Evolutionary conservation across 1,140 invertebrate genomes (phyloP).

Genomic region (Alviniconcha marisindica): DNA sequence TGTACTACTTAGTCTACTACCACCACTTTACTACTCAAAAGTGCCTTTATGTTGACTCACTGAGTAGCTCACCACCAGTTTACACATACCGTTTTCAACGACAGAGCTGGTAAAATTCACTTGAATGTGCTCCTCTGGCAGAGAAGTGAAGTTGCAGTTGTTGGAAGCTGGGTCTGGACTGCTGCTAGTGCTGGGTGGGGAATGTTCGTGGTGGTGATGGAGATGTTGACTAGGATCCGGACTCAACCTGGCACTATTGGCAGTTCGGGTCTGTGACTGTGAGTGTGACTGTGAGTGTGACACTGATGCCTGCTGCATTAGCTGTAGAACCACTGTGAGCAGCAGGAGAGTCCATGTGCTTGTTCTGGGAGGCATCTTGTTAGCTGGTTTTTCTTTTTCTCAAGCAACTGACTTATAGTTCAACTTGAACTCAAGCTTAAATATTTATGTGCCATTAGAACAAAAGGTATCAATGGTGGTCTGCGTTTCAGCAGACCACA

Average conservation of each 20-base stretch:
- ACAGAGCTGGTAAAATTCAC: conserved; percentile 69
- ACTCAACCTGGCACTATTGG: background rate
- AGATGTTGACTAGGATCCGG: background rate
- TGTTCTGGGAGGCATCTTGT: background rate
- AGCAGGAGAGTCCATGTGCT: conserved; percentile 33
- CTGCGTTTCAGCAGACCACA: background rate
- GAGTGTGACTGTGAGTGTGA: too few relatives aligned
- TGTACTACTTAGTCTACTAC: background rate
- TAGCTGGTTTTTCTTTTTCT: background rate
- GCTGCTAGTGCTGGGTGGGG: background rate
- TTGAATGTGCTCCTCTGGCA: conserved; percentile 39
- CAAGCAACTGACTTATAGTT: background rate
- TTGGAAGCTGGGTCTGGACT: background rate
- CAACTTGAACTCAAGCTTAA: background rate
- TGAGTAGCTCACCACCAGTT: background rate
- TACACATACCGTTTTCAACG: conserved; percentile 72
- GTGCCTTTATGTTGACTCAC: background rate
- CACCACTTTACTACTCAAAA: background rate
- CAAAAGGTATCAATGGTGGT: background rate
- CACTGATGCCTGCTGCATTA: conserved; percentile 21
- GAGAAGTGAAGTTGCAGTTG: conserved; percentile 26
- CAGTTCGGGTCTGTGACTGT: background rate
- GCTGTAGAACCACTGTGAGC: conserved; percentile 29
- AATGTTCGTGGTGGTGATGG: background rate
- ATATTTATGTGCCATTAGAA: background rate